Percentiles rank a stretch among this genome's conserved stretches.
Evolutionary conservation across 92 coral and sea anemone genomes (phyloP).

Genomic region (Siderastrea siderea): DNA sequence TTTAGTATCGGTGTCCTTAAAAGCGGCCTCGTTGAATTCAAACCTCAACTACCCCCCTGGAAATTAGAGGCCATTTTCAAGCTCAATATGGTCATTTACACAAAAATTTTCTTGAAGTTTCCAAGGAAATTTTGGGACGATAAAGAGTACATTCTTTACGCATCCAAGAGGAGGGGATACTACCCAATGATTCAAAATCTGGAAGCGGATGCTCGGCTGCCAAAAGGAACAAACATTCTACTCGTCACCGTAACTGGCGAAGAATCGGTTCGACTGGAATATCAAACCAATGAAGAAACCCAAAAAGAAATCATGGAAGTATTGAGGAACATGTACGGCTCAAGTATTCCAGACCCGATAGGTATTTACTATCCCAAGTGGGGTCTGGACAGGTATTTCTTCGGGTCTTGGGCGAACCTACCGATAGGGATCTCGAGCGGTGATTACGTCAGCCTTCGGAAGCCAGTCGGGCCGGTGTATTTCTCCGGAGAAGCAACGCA

Average conservation of each 20-base stretch:
- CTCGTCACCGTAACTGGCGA: conserved; percentile 88
- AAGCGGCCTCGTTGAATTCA: conserved; percentile 68
- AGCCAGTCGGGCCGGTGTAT: conserved; percentile 66
- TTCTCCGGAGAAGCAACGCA: conserved; percentile 92
- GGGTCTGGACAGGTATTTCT: conserved; percentile 76
- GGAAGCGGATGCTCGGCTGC: conserved; percentile 78
- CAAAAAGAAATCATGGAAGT: conserved; percentile 83
- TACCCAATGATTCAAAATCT: conserved; percentile 83
- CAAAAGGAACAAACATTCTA: conserved; percentile 89
- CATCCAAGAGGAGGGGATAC: conserved; percentile 82
- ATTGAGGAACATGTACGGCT: conserved; percentile 75
- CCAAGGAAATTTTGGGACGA: conserved; percentile 88
- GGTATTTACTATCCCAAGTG: conserved; percentile 79
- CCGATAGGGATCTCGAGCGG: conserved; percentile 79
- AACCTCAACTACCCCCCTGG: conserved; percentile 78
- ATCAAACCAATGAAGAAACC: conserved; percentile 68
- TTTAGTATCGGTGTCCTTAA: conserved; percentile 92
- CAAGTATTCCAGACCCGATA: conserved; percentile 72
- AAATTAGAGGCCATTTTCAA: conserved; percentile 83
- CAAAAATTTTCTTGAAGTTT: conserved; percentile 90
- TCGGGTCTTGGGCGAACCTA: conserved; percentile 85
- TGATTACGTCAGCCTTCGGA: conserved; percentile 74
- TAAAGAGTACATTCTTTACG: conserved; percentile 84
- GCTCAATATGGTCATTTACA: conserved; percentile 86
- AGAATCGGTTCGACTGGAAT: conserved; percentile 81